Evolutionary conservation across 2,888 invertebrate genomes (phyloP), one percentile per base, ranked within the genome.

Genomic region (Cyclophora albipunctata): DNA sequence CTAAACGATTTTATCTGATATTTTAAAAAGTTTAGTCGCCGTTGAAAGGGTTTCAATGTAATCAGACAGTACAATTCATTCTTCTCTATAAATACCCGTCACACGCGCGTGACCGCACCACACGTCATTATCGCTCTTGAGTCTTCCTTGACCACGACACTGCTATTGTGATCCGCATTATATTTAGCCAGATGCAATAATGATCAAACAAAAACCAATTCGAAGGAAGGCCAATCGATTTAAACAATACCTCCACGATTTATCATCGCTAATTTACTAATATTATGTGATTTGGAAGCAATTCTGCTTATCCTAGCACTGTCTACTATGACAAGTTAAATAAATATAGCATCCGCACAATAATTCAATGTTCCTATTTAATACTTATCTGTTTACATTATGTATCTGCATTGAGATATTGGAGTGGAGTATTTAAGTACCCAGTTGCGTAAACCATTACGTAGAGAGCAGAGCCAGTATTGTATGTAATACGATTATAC

Each of bases 131-230:
- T 55, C 73, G 84, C 67, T 82, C 84, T 83, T 83, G 82, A 78
- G 69, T 73, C 67, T 77, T 66, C 75, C 71, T 75, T 79, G 84
- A 84, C 85, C 85, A 81, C 78, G 85, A 84, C 81, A 82, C 73
- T 80, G 80, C 78, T 82, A 84, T 84, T 85, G 85, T 84, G 70
- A 80, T 81, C 69, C 68, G 66, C 57, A 75, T 76, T 85, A 84
- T 84, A 84, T 83, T 86, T 86, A 86, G 84, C 68, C 69, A 53
- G 67, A 71, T 71, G 77, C 70, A 77, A 71, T 72, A 71, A 73
- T 68, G 65, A 66, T 51, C 58, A 62, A 53, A 57, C 55, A 54
- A 59, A 54, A 52, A 50, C 33, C 34, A 46, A 44, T 47, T 46
- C 48, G 45, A 52, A 51, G 52, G 42, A 43, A 43, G 46, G 49